Percentiles rank a stretch among this genome's conserved stretches.
Conservation (phyloP, 2,888 invertebrate genomes). For the Pterobdella sp. region DNA sequence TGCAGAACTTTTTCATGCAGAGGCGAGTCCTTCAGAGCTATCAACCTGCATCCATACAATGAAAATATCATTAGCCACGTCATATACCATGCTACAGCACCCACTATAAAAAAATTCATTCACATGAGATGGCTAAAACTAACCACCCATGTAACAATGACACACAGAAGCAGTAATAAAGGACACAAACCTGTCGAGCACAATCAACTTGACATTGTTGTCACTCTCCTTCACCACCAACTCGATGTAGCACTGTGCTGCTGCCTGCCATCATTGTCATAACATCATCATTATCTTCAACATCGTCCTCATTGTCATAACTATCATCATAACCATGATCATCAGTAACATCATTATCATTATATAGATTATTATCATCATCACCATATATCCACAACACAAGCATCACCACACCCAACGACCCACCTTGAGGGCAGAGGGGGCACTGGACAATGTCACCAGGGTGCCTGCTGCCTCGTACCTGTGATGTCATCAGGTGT, state of each 20-base stretch:
- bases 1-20: conserved; percentile 74
- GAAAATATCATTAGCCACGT: too few relatives aligned
- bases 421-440: conserved; percentile 80
- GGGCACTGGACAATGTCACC: conserved; percentile 90
- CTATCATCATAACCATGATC: not conserved
- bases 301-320: not conserved
- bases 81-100: too few relatives aligned
- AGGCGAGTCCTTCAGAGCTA: conserved; percentile 73
- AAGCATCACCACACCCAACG: not conserved
- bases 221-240: conserved; percentile 98
- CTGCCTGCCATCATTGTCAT: conserved; percentile 59
- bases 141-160: too few relatives aligned
- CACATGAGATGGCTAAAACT: too few relatives aligned
- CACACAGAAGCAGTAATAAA: too few relatives aligned
- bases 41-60: conserved; percentile 58
- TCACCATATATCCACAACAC: too few relatives aligned
- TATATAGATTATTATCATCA: not conserved
- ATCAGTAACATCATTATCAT: not conserved
- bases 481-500: conserved; percentile 52
- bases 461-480: conserved; percentile 98
- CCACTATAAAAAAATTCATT: too few relatives aligned
- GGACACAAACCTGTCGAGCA: conserved; percentile 78
- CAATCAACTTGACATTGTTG: conserved; percentile 98
- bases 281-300: too few relatives aligned
- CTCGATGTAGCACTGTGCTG: conserved; percentile 95